phyloP scores from a whole-genome alignment of 2,113 vertebrate species.

The Xiphophorus maculatus region DNA sequence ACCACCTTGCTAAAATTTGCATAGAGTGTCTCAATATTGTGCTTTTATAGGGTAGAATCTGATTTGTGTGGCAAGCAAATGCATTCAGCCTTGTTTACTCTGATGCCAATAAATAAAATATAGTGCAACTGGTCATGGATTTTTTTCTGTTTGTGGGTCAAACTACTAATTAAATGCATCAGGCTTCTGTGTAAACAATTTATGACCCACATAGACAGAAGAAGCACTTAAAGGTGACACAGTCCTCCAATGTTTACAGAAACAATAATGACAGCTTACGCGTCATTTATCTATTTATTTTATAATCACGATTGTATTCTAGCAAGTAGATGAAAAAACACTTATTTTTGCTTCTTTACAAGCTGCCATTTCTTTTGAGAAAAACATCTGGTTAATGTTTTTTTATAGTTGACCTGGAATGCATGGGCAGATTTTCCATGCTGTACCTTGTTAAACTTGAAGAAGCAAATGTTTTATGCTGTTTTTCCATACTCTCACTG shows the following conservation, averaged over 20 bases:
- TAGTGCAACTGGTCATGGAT: too few species aligned
- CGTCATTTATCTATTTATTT: not conserved
- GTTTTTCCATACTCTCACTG: not conserved
- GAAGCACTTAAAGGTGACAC: too few species aligned
- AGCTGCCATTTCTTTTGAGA: not conserved
- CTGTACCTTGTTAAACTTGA: not conserved
- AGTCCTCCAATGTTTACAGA: too few species aligned
- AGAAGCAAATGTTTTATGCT: conserved; percentile 11
- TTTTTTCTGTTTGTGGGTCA: too few species aligned
- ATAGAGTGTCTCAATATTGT: too few species aligned
- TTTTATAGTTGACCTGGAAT: not conserved
- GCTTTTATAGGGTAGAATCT: not conserved
- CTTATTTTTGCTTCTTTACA: too few species aligned
- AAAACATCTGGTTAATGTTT: not conserved
- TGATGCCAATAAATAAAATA: too few species aligned
- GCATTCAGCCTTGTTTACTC: too few species aligned
- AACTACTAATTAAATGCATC: too few species aligned
- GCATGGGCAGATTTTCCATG: not conserved
- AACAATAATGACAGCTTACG: not conserved
- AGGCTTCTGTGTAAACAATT: too few species aligned
- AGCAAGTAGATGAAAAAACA: not conserved
- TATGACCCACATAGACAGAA: too few species aligned
- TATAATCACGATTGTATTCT: not conserved
- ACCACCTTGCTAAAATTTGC: too few species aligned
- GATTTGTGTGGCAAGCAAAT: not conserved